Base-by-base conservation (phyloP, 2,888 invertebrate genomes). In the Sinelater perroti region DNA sequence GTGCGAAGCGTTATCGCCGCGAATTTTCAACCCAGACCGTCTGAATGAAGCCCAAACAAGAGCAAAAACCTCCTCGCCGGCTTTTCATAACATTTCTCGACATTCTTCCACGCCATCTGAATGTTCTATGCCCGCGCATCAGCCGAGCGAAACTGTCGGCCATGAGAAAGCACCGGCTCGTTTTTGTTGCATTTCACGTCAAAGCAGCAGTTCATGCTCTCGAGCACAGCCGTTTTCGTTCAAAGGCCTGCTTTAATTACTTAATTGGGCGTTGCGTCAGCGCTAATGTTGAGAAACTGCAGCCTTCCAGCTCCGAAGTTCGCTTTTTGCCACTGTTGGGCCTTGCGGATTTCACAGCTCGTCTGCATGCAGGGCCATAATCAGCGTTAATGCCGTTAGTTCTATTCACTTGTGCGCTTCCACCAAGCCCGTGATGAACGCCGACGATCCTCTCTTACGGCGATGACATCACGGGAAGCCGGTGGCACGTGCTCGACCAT, bases 381-480 rank as follows among this genome's bases (percentile, higher is more conserved):
- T 49, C 45, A 53, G 18, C 28, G 30, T 14, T 18, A 21, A 49
- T 44, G 30, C 30, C 17, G 28, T 50, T 50, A 28, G 8, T 21
- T 51, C 52, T 51, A 31, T 56, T 16, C 33, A 17, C 45, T 30
- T 45, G 56, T 51, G 30, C 35, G 30, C 8, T 3, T 35, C 7
- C 16, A 35, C 14, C 42, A 55, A 26, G 38, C 31, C 24, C 20
- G 40, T 45, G 38, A 47, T 21, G 36, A 11, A 42, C 44, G 45
- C 30, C 45, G 45, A 50, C 45, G 50, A 50, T 40, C 49, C 30
- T 45, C 28, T 38, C 18, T 51, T 10, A 17, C 33, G 44, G 55
- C 55, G 58, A 58, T 61, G 61, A 61, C 61, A 61, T 61, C 61
- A 61, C 55, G 61, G 61, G 61, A 61, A 61, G 59, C 45, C 52